Conservation (phyloP, 2,888 invertebrate genomes). For the Ophonus ardosiacus region DNA sequence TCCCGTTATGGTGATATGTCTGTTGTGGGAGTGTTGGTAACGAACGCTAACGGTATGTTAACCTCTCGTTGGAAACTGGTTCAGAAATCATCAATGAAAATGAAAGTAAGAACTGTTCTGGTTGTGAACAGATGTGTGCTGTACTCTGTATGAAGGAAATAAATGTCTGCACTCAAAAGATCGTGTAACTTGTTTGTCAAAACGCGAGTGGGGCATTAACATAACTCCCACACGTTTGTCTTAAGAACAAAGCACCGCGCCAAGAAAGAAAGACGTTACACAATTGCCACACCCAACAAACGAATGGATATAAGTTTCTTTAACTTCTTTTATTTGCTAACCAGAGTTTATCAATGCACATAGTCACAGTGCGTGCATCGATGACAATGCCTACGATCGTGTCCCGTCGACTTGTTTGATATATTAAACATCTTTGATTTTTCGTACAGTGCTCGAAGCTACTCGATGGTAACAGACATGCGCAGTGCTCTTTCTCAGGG, state of each 20-base stretch:
- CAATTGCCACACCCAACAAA: neutral
- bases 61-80: neutral
- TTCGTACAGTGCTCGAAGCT: too few relatives aligned
- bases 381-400: too few relatives aligned
- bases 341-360: too few relatives aligned
- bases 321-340: too few relatives aligned
- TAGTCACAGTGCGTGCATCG: too few relatives aligned
- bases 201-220: neutral
- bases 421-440: too few relatives aligned
- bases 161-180: neutral
- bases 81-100: neutral
- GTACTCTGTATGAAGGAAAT: neutral
- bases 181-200: slow-evolving; percentile 5
- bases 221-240: neutral
- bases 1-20: neutral
- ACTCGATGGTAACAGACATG: too few relatives aligned
- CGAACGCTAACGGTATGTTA: neutral
- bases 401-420: too few relatives aligned
- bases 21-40: neutral
- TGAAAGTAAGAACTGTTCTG: neutral
- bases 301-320: too few relatives aligned
- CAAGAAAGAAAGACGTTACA: neutral
- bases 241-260: neutral
- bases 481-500: too few relatives aligned
- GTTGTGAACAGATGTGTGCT: neutral